Base-by-base conservation (phyloP, 2,888 invertebrate species). In the Yponomeuta cagnagella region DNA sequence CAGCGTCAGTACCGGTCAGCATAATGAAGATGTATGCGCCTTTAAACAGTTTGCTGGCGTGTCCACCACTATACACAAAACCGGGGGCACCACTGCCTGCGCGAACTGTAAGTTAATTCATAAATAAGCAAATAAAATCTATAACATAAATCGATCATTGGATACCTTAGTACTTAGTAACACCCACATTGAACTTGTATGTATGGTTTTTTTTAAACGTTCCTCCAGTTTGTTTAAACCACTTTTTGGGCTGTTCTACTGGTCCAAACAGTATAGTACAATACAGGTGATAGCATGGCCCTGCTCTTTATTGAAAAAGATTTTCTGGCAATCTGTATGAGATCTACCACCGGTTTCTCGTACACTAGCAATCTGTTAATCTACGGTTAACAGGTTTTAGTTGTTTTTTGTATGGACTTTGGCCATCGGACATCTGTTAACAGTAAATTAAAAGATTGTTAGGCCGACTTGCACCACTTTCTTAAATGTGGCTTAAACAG, bases 31-130 rank as follows among this genome's bases (percentile, higher is more conserved):
- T 90, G 89, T 83, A 75, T 69, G 80, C 81, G 1, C 85, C 90
- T 5, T 72, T 90, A 67, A 76, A 80, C n/a, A 75, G 81, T 37
- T 72, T 90, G 33, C 76, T 90, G 72, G 82, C 86, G 1, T 84
- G 89, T 72, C 86, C 90, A n/a, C 80, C 85, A 6, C 76, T 88
- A 12, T 91, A 91, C 69, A 83, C 80, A 0, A 83, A 83, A 2
- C 90, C 90, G n/a, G 82, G 86, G 10, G 75, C 90, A 70, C 90
- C 90, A 1, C 69, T 86, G 58, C 88, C 87, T 33, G 77, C 89
- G 12, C 82, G 85, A 78, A 74, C 81, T 58, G 90, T 90, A 76
- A 85, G 69, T 69, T 23, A 6, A 10, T 23, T 43, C 48, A n/a
- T 48, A 10, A 10, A 12, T n/a, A 6, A 15, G 5, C 23, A 31